Base-by-base conservation (phyloP, 2,888 invertebrate genomes). In the Netelia virgata region DNA sequence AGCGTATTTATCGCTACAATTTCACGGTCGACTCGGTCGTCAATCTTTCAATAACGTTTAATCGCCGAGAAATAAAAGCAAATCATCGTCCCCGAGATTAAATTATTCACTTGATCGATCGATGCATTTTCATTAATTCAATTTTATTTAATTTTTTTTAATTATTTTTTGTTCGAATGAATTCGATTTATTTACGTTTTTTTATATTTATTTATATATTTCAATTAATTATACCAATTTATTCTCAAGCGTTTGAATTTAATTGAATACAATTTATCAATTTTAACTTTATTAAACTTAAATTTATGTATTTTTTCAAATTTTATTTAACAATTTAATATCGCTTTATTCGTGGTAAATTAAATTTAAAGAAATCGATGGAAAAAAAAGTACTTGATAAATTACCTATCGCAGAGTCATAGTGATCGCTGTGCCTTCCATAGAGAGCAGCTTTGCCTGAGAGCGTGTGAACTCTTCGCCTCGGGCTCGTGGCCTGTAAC, bases 391-490 rank as follows among this genome's bases (percentile, higher is more conserved):
- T 23, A 66, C 18, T 68, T n/a, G 6, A 53, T 8, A 74, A 72
- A 63, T 88, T 87, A 92, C 92, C 92, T 90, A 92, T 90, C 50
- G 89, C 86, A 14, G 91, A 92, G 61, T 91, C 90, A 88, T 92
- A 92, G 66, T 90, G 88, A 78, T 91, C 91, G 84, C 92, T 92
- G 87, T 92, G 88, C 16, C 92, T 89, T 69, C 91, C 91, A 61
- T 90, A 91, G 43, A 88, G 88, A 41, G 88, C 81, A 6, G 85
- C 80, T 63, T 88, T 78, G 18, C 64, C 86, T 3, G 86, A 82
- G 11, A 86, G 57, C 16, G 87, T 84, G 63, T 87, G 88, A 47
- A 85, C 79, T 74, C 91, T 88, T 83, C 91, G 88, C 61, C 89
- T 88, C n/a, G 87, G 80, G 64, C 85, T 88, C 14, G 86, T 77